These are phyloP conservation scores for Puma concolor DNA, from an alignment of 2,113 vertebrate species.

Conservation along the genomic window DNA sequence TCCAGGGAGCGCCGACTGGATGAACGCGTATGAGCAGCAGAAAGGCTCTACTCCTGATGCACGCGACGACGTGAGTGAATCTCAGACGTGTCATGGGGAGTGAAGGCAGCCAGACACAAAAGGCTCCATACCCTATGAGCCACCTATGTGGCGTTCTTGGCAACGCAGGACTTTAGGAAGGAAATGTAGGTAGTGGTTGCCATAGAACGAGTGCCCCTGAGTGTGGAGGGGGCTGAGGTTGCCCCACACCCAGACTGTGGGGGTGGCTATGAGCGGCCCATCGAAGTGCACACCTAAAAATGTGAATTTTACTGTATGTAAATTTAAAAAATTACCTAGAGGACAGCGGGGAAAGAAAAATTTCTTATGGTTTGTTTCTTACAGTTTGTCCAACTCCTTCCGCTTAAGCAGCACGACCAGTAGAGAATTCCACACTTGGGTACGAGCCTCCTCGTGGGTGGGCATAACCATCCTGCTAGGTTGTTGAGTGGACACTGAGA, in stretches of 20 bases:
- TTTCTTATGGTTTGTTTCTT: background rate
- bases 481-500: background rate
- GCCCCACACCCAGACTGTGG: rapidly evolving
- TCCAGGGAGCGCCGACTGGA: rapidly evolving
- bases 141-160: rapidly evolving
- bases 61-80: rapidly evolving
- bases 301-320: background rate
- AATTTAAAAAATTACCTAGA: background rate
- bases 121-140: rapidly evolving
- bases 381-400: too few relatives aligned
- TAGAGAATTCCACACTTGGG: rapidly evolving
- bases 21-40: rapidly evolving
- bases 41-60: background rate
- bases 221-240: background rate
- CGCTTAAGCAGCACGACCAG: rapidly evolving
- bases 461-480: rapidly evolving
- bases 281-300: background rate
- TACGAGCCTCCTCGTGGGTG: rapidly evolving
- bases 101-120: background rate
- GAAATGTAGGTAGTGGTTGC: rapidly evolving
- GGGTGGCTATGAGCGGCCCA: background rate
- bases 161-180: background rate
- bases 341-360: too few relatives aligned
- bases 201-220: rapidly evolving
- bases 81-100: rapidly evolving